These are phyloP conservation scores for Branchipolynoe longqiensis DNA, from an alignment of 2,888 invertebrate genomes.

Conservation along the genomic window DNA sequence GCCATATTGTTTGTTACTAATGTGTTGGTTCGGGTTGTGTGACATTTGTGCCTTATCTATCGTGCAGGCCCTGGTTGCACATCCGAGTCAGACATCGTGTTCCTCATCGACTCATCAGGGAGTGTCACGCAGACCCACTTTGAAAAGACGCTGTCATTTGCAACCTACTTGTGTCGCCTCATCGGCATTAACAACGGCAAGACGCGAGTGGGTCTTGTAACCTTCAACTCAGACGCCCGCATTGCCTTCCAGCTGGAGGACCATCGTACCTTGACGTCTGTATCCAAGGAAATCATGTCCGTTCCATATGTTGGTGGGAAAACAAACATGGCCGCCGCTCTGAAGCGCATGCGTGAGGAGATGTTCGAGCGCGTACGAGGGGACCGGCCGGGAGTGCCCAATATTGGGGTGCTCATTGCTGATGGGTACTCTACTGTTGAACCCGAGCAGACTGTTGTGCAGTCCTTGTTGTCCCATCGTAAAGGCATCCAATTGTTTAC, in stretches of 20 bases:
- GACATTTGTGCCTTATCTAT: too few relatives aligned
- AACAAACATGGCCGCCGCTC: slow-evolving; percentile 77
- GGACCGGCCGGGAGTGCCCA: slow-evolving; percentile 74
- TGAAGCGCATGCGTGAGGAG: slow-evolving; percentile 71
- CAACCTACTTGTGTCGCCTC: slow-evolving; percentile 23
- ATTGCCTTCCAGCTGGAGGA: slow-evolving; percentile 52
- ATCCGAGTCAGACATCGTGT: slow-evolving; percentile 60
- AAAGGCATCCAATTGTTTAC: slow-evolving; percentile 64
- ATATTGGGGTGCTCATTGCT: slow-evolving; percentile 74
- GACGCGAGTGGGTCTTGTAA: slow-evolving; percentile 45
- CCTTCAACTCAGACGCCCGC: slow-evolving; percentile 36
- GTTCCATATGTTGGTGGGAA: slow-evolving; percentile 74
- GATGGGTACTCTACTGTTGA: slow-evolving; percentile 76
- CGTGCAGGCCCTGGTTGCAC: slow-evolving; percentile 58
- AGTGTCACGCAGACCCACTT: slow-evolving; percentile 59
- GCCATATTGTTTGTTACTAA: too few relatives aligned
- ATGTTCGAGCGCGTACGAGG: slow-evolving; percentile 74
- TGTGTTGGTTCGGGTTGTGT: too few relatives aligned
- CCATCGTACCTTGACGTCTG: slow-evolving; percentile 15
- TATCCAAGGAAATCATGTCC: slow-evolving; percentile 68
- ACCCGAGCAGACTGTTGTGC: slow-evolving; percentile 70
- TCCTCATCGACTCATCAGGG: slow-evolving; percentile 61
- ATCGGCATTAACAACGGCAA: slow-evolving; percentile 50
- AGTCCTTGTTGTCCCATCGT: slow-evolving; percentile 67
- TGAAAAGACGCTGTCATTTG: slow-evolving; percentile 55